Evolutionary conservation across 2,797 vertebrate genomes (phyloP).

Genomic region (Sebastes kiyomatsui): DNA sequence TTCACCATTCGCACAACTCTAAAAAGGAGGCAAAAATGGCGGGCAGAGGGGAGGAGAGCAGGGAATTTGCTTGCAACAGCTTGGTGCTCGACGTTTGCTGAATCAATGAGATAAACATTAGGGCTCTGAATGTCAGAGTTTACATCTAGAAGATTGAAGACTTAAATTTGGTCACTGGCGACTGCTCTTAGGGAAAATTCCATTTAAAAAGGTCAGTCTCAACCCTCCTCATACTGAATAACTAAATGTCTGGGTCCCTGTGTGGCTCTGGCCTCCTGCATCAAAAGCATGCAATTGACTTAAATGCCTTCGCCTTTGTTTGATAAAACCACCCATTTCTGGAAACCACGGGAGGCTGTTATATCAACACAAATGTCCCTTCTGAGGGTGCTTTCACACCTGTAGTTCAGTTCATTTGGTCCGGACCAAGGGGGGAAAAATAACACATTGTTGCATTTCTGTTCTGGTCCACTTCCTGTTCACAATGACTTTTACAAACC

Average conservation of each 20-base stretch:
- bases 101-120: slow-evolving; percentile 85
- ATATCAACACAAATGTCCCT: neutral
- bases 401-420: neutral
- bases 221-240: slow-evolving; percentile 60
- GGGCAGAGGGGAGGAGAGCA: slow-evolving; percentile 15
- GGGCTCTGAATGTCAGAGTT: slow-evolving; percentile 82
- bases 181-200: slow-evolving; percentile 70
- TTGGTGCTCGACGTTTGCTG: slow-evolving; percentile 68
- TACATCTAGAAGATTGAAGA: slow-evolving; percentile 78
- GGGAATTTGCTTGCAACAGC: slow-evolving; percentile 58
- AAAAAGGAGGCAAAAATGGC: slow-evolving; percentile 35
- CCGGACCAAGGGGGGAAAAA: neutral
- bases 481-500: neutral
- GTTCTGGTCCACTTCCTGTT: neutral
- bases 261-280: slow-evolving; percentile 20
- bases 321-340: slow-evolving; percentile 26
- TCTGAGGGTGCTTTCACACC: neutral
- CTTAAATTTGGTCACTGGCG: slow-evolving; percentile 73
- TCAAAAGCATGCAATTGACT: slow-evolving; percentile 34
- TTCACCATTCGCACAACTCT: slow-evolving; percentile 57
- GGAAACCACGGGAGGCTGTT: neutral
- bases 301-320: slow-evolving; percentile 41
- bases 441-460: neutral
- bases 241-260: slow-evolving; percentile 53
- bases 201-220: slow-evolving; percentile 79